These are phyloP conservation scores for Steinernema carpocapsae DNA, from an alignment of 2,888 invertebrate species.

Conservation along the genomic window DNA sequence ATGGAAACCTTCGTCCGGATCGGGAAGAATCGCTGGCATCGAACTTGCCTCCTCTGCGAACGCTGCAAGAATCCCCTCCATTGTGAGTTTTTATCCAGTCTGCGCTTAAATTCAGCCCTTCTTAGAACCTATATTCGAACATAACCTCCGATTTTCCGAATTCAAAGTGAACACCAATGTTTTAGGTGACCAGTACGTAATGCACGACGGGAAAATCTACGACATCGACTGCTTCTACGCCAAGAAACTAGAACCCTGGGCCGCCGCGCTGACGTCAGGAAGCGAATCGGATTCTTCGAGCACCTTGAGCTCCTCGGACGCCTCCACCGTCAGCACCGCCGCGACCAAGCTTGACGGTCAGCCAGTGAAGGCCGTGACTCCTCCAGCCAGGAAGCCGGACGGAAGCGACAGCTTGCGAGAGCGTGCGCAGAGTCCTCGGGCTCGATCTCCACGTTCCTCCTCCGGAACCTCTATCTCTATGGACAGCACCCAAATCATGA, in stretches of 20 bases:
- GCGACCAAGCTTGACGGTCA: background rate
- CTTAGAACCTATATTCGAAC: background rate
- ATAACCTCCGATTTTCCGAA: no score
- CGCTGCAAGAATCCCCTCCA: slow-evolving; percentile 33
- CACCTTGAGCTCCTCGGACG: background rate
- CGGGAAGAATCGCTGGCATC: slow-evolving; percentile 27
- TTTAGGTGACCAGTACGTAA: slow-evolving; percentile 34
- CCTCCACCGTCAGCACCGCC: background rate
- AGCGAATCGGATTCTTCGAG: background rate
- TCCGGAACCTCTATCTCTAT: background rate
- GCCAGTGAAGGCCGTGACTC: background rate
- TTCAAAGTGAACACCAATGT: no score
- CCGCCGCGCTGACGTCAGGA: background rate
- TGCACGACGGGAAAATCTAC: slow-evolving; percentile 31
- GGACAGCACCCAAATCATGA: slow-evolving; percentile 5
- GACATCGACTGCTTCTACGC: slow-evolving; percentile 36
- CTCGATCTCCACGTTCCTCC: background rate
- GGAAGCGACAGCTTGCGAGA: background rate
- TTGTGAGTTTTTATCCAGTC: slow-evolving; percentile 24
- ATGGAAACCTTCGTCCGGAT: slow-evolving; percentile 31
- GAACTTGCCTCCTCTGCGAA: slow-evolving; percentile 30
- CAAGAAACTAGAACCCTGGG: slow-evolving; percentile 20
- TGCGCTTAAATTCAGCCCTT: no score
- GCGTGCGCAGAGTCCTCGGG: background rate
- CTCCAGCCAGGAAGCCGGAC: background rate